Evolutionary conservation across 2,797 vertebrate genomes (phyloP).

Genomic region (Notolabrus celidotus): DNA sequence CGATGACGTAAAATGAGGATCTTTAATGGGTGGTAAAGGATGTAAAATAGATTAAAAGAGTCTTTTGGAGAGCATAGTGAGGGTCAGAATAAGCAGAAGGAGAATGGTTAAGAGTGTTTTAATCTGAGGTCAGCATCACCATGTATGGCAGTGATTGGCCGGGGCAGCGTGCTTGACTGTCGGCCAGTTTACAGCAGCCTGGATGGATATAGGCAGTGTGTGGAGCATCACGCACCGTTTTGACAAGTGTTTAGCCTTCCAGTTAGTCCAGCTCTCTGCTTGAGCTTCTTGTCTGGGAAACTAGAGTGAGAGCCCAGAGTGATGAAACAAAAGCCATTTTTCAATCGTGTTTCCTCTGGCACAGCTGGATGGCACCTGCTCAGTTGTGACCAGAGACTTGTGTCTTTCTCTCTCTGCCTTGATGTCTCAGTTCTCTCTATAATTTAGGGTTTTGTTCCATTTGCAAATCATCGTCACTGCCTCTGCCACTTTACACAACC

Average conservation of each 20-base stretch:
- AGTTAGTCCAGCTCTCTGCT: slow-evolving; percentile 23
- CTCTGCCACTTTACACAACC: slow-evolving; percentile 61
- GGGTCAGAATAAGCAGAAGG: slow-evolving; percentile 37
- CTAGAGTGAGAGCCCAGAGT: slow-evolving; percentile 17
- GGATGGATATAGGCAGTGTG: slow-evolving; percentile 79
- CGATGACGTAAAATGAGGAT: slow-evolving; percentile 6
- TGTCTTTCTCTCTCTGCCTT: slow-evolving; percentile 34
- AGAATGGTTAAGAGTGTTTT: slow-evolving; percentile 34
- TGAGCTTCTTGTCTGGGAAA: slow-evolving; percentile 27
- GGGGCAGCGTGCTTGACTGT: slow-evolving; percentile 77
- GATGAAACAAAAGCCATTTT: slow-evolving; percentile 25
- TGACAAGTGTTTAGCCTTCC: slow-evolving; percentile 76
- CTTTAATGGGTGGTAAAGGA: slow-evolving; percentile 13
- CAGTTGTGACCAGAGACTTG: slow-evolving; percentile 4
- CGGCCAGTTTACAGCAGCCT: slow-evolving; percentile 78
- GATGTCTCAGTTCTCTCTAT: slow-evolving; percentile 46
- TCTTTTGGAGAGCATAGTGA: background rate
- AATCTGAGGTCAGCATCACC: slow-evolving; percentile 72
- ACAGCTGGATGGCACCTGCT: slow-evolving; percentile 5
- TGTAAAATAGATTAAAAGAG: slow-evolving; percentile 8
- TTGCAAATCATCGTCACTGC: slow-evolving; percentile 75
- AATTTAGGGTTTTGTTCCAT: slow-evolving; percentile 76
- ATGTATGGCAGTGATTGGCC: slow-evolving; percentile 82
- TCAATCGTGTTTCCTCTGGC: slow-evolving; percentile 15
- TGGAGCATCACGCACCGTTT: slow-evolving; percentile 68